Base-by-base conservation (phyloP, 2,797 vertebrate species). In the Lophius americanus region DNA sequence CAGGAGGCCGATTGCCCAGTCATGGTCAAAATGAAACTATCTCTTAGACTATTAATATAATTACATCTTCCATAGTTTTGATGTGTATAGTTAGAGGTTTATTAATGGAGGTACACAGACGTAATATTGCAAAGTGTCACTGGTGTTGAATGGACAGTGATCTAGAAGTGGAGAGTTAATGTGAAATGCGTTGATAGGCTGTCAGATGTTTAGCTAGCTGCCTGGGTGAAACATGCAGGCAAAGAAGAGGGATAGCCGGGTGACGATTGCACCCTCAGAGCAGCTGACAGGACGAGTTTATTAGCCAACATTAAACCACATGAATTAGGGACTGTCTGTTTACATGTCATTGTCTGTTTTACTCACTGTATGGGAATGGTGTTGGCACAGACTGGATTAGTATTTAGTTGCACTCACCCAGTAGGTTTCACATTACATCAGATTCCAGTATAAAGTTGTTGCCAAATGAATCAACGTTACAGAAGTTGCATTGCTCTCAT, bases 1-100 rank as follows among this genome's bases (percentile, higher is more conserved):
- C 79, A 83, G 87, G 70, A 92, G 93, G 92, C 92, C 92, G 86
- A 88, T 69, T 94, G 92, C 92, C 88, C 91, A 92, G 93, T 94
- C 93, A 94, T 94, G 91, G 83, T 92, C 86, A 79, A 89, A 91
- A 86, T 86, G 76, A 89, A 89, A 89, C 71, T 79, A 64, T 41
- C 46, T 47, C 60, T n/a, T 2, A 75, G 36, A 23, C 51, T 71
- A 5, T 70, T 23, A 9, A 67, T 79, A 60, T 32, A 38, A 50
- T 2, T 14, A 0, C 1, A n/a, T 39, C 43, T 12, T 7, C 32
- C 8, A 43, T 9, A 49, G 9, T 60, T 53, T 58, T 9, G 4
- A 33, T 3, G 9, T 32, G 44, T 7, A 6, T 0, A 13, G 67
- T 58, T 11, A 23, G 2, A 7, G 4, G 38, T 2, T 35, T 23